phyloP scores from a whole-genome alignment of 1,140 invertebrate species.

The Sinonovacula constricta region DNA sequence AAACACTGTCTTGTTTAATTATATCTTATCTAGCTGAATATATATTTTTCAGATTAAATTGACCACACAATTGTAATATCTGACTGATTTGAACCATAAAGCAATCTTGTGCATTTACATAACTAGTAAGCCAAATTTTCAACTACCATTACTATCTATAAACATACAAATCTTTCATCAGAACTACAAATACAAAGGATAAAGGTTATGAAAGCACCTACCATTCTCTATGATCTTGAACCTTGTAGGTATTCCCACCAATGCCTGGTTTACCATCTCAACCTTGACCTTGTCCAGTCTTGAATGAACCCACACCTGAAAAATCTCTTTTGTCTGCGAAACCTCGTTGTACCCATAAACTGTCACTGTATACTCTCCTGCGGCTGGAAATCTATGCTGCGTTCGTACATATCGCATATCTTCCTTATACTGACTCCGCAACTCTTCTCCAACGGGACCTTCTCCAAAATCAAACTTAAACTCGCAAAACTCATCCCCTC shows the following conservation, averaged over 20 bases:
- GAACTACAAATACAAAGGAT: too few relatives aligned
- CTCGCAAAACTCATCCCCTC: neutral
- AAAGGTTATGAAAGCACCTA: neutral
- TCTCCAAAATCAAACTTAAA: neutral
- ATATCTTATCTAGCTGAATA: too few relatives aligned
- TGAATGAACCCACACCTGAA: neutral
- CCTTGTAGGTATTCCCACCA: constrained; percentile 6
- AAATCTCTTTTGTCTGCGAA: neutral
- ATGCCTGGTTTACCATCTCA: neutral
- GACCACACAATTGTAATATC: too few relatives aligned
- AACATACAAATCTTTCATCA: too few relatives aligned
- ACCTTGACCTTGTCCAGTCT: constrained; percentile 12
- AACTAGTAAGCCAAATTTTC: too few relatives aligned
- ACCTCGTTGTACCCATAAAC: constrained; percentile 22
- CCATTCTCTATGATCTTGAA: constrained; percentile 16
- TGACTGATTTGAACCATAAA: too few relatives aligned
- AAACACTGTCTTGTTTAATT: too few relatives aligned
- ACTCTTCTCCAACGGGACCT: neutral
- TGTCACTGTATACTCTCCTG: constrained; percentile 9
- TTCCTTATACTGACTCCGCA: too few relatives aligned
- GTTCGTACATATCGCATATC: neutral
- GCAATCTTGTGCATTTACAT: too few relatives aligned
- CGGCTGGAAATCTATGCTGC: neutral
- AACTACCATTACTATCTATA: too few relatives aligned
- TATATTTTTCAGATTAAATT: too few relatives aligned